Conservation (phyloP, 2,888 invertebrate genomes). For the Ornithoptera priamus region DNA sequence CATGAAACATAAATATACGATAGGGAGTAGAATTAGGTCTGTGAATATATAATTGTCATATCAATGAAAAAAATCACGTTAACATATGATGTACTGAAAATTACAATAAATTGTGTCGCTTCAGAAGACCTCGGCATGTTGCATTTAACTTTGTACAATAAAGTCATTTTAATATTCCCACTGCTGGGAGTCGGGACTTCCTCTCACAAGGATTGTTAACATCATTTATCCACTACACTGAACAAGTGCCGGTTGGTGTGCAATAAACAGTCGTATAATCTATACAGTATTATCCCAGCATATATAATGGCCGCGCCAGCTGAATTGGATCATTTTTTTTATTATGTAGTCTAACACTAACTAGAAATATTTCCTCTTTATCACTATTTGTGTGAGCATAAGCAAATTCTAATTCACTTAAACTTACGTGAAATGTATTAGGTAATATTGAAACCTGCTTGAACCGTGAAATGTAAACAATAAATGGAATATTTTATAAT, state of each 20-base stretch:
- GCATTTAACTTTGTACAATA: conserved; percentile 17
- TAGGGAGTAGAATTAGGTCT: background rate
- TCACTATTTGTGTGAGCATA: conserved; percentile 42
- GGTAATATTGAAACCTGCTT: conserved; percentile 51
- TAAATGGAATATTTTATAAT: conserved; percentile 70
- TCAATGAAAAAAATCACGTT: conserved; percentile 15
- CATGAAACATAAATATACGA: background rate
- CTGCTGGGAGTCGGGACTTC: no score
- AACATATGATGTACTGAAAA: background rate
- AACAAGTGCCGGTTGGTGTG: no score
- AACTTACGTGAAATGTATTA: conserved; percentile 42
- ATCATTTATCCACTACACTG: no score
- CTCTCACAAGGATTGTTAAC: no score
- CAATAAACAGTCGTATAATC: conserved; percentile 7
- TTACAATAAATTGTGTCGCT: conserved; percentile 2
- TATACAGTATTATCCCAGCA: conserved; percentile 22
- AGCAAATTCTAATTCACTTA: conserved; percentile 36
- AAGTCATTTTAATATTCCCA: background rate
- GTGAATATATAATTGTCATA: conserved; percentile 20
- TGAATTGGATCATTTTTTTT: conserved; percentile 11
- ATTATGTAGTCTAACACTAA: conserved; percentile 11
- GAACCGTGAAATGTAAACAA: conserved; percentile 65
- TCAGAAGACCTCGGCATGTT: background rate
- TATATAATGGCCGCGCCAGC: conserved; percentile 3
- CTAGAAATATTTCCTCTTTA: conserved; percentile 27